A percentile compares a stretch with the other conserved stretches of the same genome.
phyloP scores from a whole-genome alignment of 1,140 invertebrate species.

The Drosophila carrolli region DNA sequence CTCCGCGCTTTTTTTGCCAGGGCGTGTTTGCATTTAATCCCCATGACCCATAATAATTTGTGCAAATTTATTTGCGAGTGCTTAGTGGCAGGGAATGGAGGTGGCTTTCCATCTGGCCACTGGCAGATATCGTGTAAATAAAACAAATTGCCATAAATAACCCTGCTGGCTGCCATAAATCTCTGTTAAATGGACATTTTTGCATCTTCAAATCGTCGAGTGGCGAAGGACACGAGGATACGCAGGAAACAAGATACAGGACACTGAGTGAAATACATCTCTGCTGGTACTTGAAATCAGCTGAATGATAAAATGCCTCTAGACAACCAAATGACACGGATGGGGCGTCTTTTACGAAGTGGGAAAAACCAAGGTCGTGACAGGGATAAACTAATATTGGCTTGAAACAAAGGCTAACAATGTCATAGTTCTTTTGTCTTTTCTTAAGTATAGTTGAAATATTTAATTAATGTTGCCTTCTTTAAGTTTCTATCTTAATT shows the following conservation, averaged over 20 bases:
- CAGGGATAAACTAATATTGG: slow-evolving; percentile 6
- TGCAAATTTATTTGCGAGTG: slow-evolving; percentile 79
- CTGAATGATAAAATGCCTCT: slow-evolving; percentile 73
- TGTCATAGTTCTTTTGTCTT: slow-evolving; percentile 1
- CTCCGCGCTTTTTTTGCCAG: slow-evolving; percentile 7
- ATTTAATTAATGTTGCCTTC: neutral
- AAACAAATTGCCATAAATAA: slow-evolving; percentile 84
- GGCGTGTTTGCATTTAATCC: slow-evolving; percentile 67
- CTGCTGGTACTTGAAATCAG: slow-evolving; percentile 63
- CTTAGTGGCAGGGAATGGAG: slow-evolving; percentile 51
- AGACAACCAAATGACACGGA: slow-evolving; percentile 38
- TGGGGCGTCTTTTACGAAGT: slow-evolving; percentile 4
- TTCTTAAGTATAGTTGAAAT: neutral
- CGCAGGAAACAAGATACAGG: slow-evolving; percentile 11
- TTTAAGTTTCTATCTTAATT: neutral
- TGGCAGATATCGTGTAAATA: slow-evolving; percentile 79
- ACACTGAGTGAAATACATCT: slow-evolving; percentile 33
- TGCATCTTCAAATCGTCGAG: slow-evolving; percentile 80
- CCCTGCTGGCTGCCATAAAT: slow-evolving; percentile 76
- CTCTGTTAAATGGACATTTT: slow-evolving; percentile 83
- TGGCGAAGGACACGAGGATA: slow-evolving; percentile 32
- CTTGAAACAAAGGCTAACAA: neutral
- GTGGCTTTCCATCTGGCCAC: slow-evolving; percentile 57
- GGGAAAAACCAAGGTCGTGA: slow-evolving; percentile 37
- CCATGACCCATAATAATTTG: slow-evolving; percentile 78